Percentiles rank a stretch among this genome's conserved stretches.
phyloP scores from a whole-genome alignment of 2,888 invertebrate genomes.

The Calliopum simillimum region DNA sequence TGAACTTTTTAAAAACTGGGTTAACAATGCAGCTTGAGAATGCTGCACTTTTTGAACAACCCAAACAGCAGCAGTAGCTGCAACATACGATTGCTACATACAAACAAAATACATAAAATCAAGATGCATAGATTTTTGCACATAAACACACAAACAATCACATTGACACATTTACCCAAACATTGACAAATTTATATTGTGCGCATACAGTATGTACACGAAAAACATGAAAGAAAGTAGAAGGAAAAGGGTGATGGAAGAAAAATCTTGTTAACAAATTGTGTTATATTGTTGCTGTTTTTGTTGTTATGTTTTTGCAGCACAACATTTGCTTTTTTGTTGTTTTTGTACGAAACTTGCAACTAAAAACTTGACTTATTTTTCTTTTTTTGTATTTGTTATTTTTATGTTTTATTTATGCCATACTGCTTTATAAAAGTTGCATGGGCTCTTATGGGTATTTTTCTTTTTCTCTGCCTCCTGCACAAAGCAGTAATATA shows the following conservation, averaged over 20 bases:
- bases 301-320: neutral
- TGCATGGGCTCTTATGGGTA: too few relatives aligned
- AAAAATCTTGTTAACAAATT: neutral
- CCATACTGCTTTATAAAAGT: too few relatives aligned
- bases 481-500: too few relatives aligned
- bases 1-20: conserved; percentile 27
- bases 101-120: neutral
- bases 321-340: too few relatives aligned
- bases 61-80: neutral
- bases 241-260: too few relatives aligned
- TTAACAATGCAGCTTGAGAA: conserved; percentile 18
- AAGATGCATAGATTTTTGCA: conserved; percentile 15
- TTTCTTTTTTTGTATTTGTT: too few relatives aligned
- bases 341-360: too few relatives aligned
- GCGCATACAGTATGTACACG: too few relatives aligned
- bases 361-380: too few relatives aligned
- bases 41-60: neutral
- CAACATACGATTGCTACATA: neutral
- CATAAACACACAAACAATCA: neutral
- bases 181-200: neutral
- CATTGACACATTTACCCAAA: conserved; percentile 12
- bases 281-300: neutral
- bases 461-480: too few relatives aligned
- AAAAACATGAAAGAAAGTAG: too few relatives aligned
- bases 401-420: too few relatives aligned